phyloP scores from a whole-genome alignment of 1,140 invertebrate genomes.

The Phymorhynchus buccinoides region DNA sequence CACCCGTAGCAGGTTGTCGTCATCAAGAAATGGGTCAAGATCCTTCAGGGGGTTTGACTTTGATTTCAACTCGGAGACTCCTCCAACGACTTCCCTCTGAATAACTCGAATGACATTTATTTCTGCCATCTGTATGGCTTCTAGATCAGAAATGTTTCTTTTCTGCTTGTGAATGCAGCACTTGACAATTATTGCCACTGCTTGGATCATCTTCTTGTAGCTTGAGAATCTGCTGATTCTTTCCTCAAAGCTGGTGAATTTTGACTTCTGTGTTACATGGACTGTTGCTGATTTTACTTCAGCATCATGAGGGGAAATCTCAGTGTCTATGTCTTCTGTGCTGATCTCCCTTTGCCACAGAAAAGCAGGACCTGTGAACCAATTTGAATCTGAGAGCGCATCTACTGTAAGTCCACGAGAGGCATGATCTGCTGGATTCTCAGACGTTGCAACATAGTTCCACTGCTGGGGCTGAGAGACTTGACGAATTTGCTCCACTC shows the following conservation, averaged over 20 bases:
- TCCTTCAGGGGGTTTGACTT: background rate
- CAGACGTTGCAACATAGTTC: background rate
- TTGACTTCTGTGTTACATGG: background rate
- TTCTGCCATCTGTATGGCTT: background rate
- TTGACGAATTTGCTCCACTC: background rate
- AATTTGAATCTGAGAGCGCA: background rate
- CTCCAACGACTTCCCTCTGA: background rate
- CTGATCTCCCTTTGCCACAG: background rate
- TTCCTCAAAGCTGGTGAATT: slow-evolving; percentile 14
- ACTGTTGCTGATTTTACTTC: background rate
- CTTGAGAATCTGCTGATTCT: background rate
- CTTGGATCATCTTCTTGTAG: background rate
- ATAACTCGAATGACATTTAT: background rate
- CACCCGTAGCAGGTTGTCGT: background rate
- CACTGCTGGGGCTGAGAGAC: background rate
- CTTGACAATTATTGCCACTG: background rate
- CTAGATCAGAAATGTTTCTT: background rate
- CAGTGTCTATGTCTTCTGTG: background rate
- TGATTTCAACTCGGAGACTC: background rate
- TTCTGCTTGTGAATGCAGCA: background rate
- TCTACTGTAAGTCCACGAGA: background rate
- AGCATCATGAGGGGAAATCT: background rate
- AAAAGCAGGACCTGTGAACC: background rate
- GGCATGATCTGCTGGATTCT: slow-evolving; percentile 19
- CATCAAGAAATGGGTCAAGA: background rate